Conservation (phyloP, 2,797 vertebrate species). For the Bovichtus diacanthus region DNA sequence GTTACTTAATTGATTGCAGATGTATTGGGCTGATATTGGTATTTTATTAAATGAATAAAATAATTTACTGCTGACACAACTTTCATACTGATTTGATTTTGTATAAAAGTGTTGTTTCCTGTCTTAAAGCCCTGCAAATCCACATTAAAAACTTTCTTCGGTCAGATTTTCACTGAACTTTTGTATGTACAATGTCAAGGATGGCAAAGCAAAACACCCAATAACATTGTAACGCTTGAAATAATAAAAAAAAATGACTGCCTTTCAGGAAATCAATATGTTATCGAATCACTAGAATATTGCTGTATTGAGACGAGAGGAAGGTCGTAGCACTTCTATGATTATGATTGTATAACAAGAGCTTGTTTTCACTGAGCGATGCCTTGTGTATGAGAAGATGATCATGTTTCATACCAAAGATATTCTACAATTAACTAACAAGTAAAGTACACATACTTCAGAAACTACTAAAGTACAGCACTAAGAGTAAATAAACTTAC, state of each 20-base stretch:
- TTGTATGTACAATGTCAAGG: neutral
- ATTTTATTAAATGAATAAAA: slow-evolving; percentile 14
- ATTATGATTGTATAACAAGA: no score
- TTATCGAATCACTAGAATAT: neutral
- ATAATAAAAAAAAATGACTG: no score
- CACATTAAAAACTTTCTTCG: neutral
- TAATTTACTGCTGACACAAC: neutral
- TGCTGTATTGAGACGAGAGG: no score
- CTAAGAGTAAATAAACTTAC: neutral
- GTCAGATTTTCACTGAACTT: neutral
- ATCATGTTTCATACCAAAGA: neutral
- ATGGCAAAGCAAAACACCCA: neutral
- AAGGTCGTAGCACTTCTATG: no score
- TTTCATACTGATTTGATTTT: neutral
- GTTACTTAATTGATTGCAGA: neutral
- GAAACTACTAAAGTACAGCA: neutral
- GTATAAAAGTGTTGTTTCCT: neutral
- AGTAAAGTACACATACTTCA: neutral
- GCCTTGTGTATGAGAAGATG: no score
- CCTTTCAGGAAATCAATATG: neutral
- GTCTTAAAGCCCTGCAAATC: neutral
- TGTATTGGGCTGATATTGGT: neutral
- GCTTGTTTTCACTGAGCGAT: neutral
- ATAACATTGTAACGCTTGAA: neutral
- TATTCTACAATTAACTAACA: neutral